Percentiles rank a stretch among this genome's conserved stretches.
Evolutionary conservation across 2,113 vertebrate genomes (phyloP).

Genomic region (Neofelis nebulosa): DNA sequence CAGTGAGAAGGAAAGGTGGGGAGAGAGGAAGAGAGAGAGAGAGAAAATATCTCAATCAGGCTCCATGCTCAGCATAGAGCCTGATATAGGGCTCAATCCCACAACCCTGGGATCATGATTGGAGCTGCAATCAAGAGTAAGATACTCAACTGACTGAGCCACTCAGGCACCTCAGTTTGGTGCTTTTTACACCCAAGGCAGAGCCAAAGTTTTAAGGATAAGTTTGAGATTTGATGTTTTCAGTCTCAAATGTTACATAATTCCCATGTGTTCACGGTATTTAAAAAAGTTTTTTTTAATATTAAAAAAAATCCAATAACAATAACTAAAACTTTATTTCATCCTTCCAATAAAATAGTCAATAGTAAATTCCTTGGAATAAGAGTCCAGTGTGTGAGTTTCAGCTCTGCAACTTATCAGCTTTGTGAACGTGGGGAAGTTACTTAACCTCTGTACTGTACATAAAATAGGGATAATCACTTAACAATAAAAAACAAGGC

Average conservation of each 20-base stretch:
- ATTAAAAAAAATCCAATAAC: background rate
- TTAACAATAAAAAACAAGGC: slow-evolving; percentile 20
- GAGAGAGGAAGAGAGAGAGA: too few relatives aligned
- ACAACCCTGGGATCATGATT: too few relatives aligned
- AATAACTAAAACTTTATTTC: background rate
- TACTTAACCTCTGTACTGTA: background rate
- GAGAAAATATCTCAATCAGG: too few relatives aligned
- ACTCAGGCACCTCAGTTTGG: background rate
- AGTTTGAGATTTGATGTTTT: background rate
- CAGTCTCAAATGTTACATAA: background rate
- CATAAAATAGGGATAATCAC: slow-evolving; percentile 1
- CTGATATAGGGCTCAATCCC: too few relatives aligned
- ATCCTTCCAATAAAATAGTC: slow-evolving; percentile 13
- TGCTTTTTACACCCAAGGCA: background rate
- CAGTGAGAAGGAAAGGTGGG: too few relatives aligned
- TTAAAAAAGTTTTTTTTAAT: background rate
- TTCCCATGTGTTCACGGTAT: background rate
- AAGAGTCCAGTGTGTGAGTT: background rate
- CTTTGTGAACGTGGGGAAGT: slow-evolving; percentile 2
- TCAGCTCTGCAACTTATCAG: background rate
- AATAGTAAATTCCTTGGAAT: slow-evolving; percentile 15
- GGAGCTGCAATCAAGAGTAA: too few relatives aligned
- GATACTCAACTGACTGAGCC: too few relatives aligned
- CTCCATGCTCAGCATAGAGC: too few relatives aligned
- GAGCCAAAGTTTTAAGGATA: background rate